Evolutionary conservation across 2,888 invertebrate species (phyloP), one percentile per base, ranked within the genome.

Genomic region (Dorcus parallelipipedus): DNA sequence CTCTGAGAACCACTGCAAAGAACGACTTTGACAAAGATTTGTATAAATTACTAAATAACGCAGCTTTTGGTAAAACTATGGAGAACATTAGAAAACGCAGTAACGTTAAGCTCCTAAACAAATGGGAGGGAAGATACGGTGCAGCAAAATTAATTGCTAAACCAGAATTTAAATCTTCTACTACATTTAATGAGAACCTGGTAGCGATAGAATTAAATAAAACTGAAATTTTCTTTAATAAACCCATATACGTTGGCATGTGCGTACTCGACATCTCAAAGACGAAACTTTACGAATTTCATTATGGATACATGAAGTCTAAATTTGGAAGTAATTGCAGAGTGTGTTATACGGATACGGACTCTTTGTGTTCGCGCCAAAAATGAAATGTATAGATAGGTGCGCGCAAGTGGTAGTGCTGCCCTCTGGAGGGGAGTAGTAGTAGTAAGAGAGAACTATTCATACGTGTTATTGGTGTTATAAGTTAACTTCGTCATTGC

Each of bases 221-320:
- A 59, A 50, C 55, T 1, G 48, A 58, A 33, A 56, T 74, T n/a
- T 38, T 42, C 14, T 67, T 71, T 38, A 66, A 72, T 63, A 72
- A 73, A 64, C 75, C 73, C 2, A 71, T 78, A 33, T 76, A 74
- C 53, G 62, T 69, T 6, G 76, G 74, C 5, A 64, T 73, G 51
- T 49, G 58, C 14, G 67, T 76, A 47, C 62, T 77, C 20, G 76
- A 78, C 51, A 41, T 77, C 20, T 72, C 68, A 1, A 78, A 77
- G 64, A 59, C 58, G 2, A 58, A 67, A 42, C 68, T 77, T 63
- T 75, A 75, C 54, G 68, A 74, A 43, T 76, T 74, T 58, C 67
- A 72, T 33, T 52, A 52, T 9, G 43, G 43, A 33, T 43, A 43
- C 9, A 33, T 52, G 10, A 49, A 23, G 5, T n/a, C 45, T 8